Evolutionary conservation across 1,140 invertebrate species (phyloP), one percentile per base, ranked within the genome.

Genomic region (Drosophila bocqueti): DNA sequence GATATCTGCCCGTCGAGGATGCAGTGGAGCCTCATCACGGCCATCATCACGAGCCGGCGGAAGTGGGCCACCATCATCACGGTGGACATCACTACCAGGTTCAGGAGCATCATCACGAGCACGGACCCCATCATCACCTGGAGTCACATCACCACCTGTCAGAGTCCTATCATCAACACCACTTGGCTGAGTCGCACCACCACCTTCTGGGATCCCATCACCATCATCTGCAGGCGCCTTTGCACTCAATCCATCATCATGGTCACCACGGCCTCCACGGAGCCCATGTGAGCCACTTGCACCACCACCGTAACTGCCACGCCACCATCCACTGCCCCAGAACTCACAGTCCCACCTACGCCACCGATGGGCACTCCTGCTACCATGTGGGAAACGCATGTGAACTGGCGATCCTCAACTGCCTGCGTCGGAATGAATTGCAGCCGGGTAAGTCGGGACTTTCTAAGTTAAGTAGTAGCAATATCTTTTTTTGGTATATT

Each of bases 291-390:
- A 42, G 69, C 11, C 62, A 76, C 5, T 21, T 67, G 40, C 74
- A 60, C 21, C 72, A 43, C 13, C 60, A 72, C 54, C 76, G 76
- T 38, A 79, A 73, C 26, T 79, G 76, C 38, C 76, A 72, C 42
- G 76, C 54, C 31, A 74, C 52, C 10, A 79, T 79, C 34, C 76
- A 72, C 16, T 79, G 76, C 16, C 67, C 76, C 34, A 43, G 50
- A 11, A 24, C 43, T 0, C 15, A 59, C 7, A 58, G 40, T 46
- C 46, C 45, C 38, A 60, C 47, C 16, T 73, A 72, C 29, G 76
- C 76, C 55, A 79, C 76, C 42, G 76, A 79, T 65, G 76, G 76
- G 0, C 59, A 64, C 16, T 26, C 54, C 13, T 79, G 76, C 67
- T 65, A 42, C 13, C 50, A 47, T n/a, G 26, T 79, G 45, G 62